A percentile compares a stretch with the other conserved stretches of the same genome.
Evolutionary conservation across 2,113 vertebrate genomes (phyloP).

Genomic region (Craseonycteris thonglongyai): DNA sequence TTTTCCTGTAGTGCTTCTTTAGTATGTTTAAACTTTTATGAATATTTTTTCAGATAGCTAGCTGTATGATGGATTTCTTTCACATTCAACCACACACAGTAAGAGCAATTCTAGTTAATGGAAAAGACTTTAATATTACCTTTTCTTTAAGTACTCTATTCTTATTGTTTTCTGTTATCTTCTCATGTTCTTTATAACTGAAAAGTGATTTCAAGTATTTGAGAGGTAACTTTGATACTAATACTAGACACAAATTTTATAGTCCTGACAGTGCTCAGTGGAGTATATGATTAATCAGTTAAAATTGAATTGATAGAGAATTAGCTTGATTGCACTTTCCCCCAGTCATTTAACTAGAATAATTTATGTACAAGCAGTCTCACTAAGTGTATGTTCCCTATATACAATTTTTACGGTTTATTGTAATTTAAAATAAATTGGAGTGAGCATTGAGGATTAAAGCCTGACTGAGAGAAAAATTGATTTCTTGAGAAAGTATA

Average conservation of each 20-base stretch:
- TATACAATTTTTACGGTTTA: not conserved
- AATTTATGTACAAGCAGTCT: not conserved
- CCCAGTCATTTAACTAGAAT: not conserved
- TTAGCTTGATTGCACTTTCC: not conserved
- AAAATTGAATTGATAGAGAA: not conserved
- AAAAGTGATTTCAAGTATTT: conserved; percentile 16
- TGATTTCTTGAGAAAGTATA: conserved; percentile 20
- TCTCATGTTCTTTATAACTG: not conserved
- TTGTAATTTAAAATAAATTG: not conserved
- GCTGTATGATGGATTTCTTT: not conserved
- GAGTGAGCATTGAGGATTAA: not conserved
- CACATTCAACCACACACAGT: not conserved
- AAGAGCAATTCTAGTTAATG: not conserved
- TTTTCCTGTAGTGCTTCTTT: not conserved
- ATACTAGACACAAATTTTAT: not conserved
- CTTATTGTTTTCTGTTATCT: not conserved
- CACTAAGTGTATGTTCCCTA: not conserved
- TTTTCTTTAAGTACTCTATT: not conserved
- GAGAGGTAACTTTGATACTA: not conserved
- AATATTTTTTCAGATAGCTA: not conserved
- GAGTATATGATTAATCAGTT: not conserved
- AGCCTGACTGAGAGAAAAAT: not conserved
- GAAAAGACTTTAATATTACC: not conserved
- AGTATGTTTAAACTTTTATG: not conserved
- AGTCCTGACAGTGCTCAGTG: not conserved